Base-by-base conservation (phyloP, 2,888 invertebrate species). In the Pinctada fucata region DNA sequence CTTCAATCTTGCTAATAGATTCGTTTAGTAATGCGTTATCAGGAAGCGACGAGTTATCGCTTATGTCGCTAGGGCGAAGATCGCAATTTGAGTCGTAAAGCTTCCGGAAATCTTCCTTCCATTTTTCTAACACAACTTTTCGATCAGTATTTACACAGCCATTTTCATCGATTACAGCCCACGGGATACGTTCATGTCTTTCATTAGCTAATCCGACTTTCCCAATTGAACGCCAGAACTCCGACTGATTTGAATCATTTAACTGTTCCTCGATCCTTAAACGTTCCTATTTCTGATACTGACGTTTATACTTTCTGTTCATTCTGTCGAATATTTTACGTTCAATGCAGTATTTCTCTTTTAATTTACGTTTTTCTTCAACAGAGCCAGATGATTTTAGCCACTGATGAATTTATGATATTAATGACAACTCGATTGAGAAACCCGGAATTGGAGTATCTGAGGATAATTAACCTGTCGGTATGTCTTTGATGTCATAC, bases 121-220 rank as follows among this genome's bases (percentile, higher is more conserved):
- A 66, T 63, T 66, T 52, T 10, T 58, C 64, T 52, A 75, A 48
- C 8, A 75, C 67, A 49, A 47, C 8, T 47, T 67, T 52, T 3
- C 45, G 50, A 47, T 68, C 67, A 45, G 45, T 68, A 51, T 8
- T 13, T 3, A 45, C 31, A 10, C 63, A 63, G 13, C 3, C 58
- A 65, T 70, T 5, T 45, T 50, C 5, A 47, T 10, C 13, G 45
- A 31, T 48, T 47, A 72, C 45, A 5, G 51, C 63, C 63, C 51
- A 58, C 13, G 64, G 72, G 48, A 72, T 64, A 5, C 47, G 45
- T 48, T 58, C 31, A 45, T 72, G 72, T 31, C 72, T 1, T 45
- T 72, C 64, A 3, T 3, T 58, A n/a, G 52, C 64, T 48, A 72
- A n/a, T 3, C 72, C 64, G 16, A 64, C 58, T 72, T 71, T 71